Evolutionary conservation across 1,140 invertebrate species (phyloP).

Genomic region (Piezodorus guildinii): DNA sequence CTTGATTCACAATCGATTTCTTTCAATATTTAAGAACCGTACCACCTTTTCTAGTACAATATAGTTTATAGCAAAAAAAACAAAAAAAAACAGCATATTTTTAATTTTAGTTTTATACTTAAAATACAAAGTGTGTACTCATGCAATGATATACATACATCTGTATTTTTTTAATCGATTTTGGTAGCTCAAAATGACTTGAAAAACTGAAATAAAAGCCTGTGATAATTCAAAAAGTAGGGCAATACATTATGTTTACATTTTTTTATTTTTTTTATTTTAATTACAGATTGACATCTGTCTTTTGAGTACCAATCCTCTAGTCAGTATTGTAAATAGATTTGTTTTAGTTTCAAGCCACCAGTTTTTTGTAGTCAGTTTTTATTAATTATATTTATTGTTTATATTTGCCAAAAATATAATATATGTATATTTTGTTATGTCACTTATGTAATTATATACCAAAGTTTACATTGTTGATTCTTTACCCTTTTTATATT

Average conservation of each 20-base stretch:
- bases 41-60: too few relatives aligned
- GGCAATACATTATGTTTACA: background rate
- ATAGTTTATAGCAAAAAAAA: too few relatives aligned
- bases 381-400: conserved; percentile 7
- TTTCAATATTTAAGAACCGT: background rate
- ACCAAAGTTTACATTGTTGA: background rate
- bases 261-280: background rate
- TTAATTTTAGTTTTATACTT: too few relatives aligned
- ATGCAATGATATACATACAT: background rate
- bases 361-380: background rate
- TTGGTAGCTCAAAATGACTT: too few relatives aligned
- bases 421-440: conserved; percentile 13
- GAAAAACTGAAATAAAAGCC: background rate
- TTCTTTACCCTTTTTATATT: too few relatives aligned
- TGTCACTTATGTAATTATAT: conserved; percentile 6
- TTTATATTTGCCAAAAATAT: conserved; percentile 10
- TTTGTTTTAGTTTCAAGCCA: conserved; percentile 7
- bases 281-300: background rate
- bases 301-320: conserved; percentile 11
- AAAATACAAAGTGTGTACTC: background rate
- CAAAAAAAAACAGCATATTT: too few relatives aligned
- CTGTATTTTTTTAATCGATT: background rate
- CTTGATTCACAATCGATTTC: background rate
- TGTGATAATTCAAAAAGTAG: conserved; percentile 1
- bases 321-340: conserved; percentile 10